Conservation (phyloP, 1,140 invertebrate genomes). For the Pseudobourletiella spinata region DNA sequence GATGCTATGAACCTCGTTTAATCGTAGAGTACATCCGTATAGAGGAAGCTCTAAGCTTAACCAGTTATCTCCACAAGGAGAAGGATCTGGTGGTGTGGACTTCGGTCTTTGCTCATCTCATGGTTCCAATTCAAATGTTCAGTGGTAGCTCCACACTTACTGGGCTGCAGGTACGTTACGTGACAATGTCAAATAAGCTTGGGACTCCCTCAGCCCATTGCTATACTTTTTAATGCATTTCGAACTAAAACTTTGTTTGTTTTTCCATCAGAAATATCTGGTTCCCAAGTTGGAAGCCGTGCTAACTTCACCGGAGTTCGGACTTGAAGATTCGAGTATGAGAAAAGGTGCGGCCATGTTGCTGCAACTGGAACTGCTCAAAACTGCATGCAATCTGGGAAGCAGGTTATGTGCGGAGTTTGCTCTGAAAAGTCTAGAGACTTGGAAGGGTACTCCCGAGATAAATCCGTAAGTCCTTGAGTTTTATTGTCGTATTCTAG, state of each 20-base stretch:
- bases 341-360: not conserved
- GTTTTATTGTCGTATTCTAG: not conserved
- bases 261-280: not conserved
- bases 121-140: not conserved
- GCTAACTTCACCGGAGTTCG: not conserved
- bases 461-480: not conserved
- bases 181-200: not conserved
- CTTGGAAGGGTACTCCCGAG: not conserved
- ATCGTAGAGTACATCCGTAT: conserved; percentile 14
- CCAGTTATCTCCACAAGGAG: conserved; percentile 53
- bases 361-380: not conserved
- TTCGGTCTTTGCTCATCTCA: conserved; percentile 39
- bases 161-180: not conserved
- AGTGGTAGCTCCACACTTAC: not conserved
- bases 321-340: not conserved
- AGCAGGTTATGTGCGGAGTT: not conserved
- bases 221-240: too few relatives aligned
- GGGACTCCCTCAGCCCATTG: not conserved
- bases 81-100: conserved; percentile 51
- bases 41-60: conserved; percentile 47
- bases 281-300: not conserved
- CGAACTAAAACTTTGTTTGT: not conserved
- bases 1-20: not conserved
- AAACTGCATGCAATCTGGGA: not conserved
- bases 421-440: not conserved